phyloP scores from a whole-genome alignment of 2,888 invertebrate species.

The Panopea generosa region DNA sequence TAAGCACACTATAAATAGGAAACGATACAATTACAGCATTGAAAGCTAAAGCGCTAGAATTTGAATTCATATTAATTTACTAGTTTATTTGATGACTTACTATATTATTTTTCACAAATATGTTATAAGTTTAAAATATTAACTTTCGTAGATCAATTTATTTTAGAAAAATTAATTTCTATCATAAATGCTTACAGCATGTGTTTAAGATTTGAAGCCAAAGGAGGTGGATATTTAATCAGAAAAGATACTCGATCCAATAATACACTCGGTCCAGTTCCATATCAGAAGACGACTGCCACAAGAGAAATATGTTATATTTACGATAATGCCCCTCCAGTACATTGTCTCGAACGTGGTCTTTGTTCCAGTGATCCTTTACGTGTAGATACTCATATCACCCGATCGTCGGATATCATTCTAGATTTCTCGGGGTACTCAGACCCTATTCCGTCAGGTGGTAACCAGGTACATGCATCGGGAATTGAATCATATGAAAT shows the following conservation, averaged over 20 bases:
- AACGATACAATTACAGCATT: no score
- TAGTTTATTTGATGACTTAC: no score
- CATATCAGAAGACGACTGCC: slow-evolving; percentile 15
- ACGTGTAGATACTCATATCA: slow-evolving; percentile 22
- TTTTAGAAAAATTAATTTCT: no score
- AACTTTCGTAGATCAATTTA: no score
- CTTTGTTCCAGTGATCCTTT: slow-evolving; percentile 48
- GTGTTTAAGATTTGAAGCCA: slow-evolving; percentile 36
- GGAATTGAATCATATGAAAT: slow-evolving; percentile 49
- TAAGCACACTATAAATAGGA: no score
- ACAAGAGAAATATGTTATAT: slow-evolving; percentile 37
- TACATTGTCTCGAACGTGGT: slow-evolving; percentile 32
- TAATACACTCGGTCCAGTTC: neutral
- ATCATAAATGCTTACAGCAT: no score
- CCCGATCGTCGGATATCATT: slow-evolving; percentile 23
- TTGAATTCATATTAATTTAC: no score
- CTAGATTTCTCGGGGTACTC: slow-evolving; percentile 55
- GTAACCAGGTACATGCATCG: slow-evolving; percentile 45
- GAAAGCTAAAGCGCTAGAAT: no score
- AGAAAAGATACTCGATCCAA: neutral
- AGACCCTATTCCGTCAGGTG: slow-evolving; percentile 54
- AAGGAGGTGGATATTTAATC: slow-evolving; percentile 50
- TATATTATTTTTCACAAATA: no score
- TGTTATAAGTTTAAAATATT: no score
- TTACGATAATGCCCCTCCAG: slow-evolving; percentile 38